Percentiles rank a stretch among this genome's conserved stretches.
Conservation (phyloP, 2,797 vertebrate species). For the Liparis tanakae region DNA sequence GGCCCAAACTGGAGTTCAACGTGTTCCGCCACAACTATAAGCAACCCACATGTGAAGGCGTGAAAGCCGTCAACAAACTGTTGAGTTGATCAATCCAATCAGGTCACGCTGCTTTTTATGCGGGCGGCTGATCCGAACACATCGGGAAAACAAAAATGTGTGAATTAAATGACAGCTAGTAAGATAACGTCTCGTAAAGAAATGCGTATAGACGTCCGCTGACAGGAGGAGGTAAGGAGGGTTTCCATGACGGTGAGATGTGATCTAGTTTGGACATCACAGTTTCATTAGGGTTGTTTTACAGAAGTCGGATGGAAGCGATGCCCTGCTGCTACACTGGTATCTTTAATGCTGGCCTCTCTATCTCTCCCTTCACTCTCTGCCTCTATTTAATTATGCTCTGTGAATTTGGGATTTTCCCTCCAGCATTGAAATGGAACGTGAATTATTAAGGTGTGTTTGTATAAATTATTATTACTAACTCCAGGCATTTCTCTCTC, state of each 20-base stretch:
- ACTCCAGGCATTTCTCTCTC: conserved; percentile 87
- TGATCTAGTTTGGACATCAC: conserved; percentile 74
- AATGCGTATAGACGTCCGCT: conserved; percentile 46
- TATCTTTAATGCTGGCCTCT: conserved; percentile 80
- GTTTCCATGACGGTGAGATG: conserved; percentile 49
- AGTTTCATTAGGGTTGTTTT: conserved; percentile 82
- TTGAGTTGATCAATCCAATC: conserved; percentile 17
- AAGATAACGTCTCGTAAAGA: conserved; percentile 22
- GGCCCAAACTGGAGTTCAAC: background rate
- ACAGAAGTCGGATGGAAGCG: conserved; percentile 82
- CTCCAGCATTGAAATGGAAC: conserved; percentile 89
- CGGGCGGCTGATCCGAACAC: background rate
- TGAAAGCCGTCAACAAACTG: conserved; percentile 8
- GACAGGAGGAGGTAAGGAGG: conserved; percentile 27
- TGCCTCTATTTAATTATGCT: conserved; percentile 90
- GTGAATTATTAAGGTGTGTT: conserved; percentile 92
- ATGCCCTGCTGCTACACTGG: conserved; percentile 74
- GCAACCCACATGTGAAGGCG: background rate
- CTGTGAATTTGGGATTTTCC: conserved; percentile 90
- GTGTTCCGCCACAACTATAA: background rate
- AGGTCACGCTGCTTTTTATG: background rate
- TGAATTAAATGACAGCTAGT: conserved; percentile 12
- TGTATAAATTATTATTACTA: conserved; percentile 92
- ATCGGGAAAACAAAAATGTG: background rate
- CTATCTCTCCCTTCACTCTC: conserved; percentile 78